A percentile compares a stretch with the other conserved stretches of the same genome.
phyloP scores from a whole-genome alignment of 2,888 invertebrate species.

The Harpagoxenus sublaevis region DNA sequence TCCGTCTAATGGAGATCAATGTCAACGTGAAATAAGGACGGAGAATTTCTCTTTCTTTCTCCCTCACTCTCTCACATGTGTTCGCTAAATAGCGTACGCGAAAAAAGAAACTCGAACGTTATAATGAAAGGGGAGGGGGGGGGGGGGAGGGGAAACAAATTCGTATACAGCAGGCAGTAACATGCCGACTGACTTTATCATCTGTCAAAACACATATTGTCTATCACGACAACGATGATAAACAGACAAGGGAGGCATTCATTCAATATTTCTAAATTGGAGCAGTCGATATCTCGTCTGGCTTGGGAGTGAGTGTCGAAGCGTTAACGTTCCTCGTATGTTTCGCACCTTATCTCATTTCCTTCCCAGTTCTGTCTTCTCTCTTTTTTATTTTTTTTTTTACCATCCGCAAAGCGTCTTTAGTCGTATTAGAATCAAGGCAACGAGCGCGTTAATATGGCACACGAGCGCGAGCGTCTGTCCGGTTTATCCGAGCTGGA shows the following conservation, averaged over 20 bases:
- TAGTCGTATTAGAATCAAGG: constrained; percentile 9
- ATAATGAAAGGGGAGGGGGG: background rate
- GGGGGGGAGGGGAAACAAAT: background rate
- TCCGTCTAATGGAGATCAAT: constrained; percentile 39
- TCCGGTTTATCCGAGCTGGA: background rate
- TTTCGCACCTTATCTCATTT: constrained; percentile 26
- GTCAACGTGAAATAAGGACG: constrained; percentile 16
- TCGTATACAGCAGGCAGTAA: background rate
- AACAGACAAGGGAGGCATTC: constrained; percentile 16
- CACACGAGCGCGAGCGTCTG: background rate
- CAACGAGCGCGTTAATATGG: background rate
- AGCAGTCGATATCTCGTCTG: background rate
- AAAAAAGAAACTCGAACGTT: background rate
- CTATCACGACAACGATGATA: constrained; percentile 16
- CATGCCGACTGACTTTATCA: background rate
- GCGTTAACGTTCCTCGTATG: background rate
- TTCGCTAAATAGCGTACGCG: background rate
- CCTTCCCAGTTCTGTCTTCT: background rate
- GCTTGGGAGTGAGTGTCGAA: background rate
- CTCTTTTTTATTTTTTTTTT: background rate
- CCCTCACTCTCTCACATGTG: background rate
- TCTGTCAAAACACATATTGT: constrained; percentile 18
- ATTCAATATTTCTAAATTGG: constrained; percentile 19
- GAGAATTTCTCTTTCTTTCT: background rate
- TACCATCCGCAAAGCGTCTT: background rate